Percentiles rank a stretch among this genome's conserved stretches.
phyloP scores from a whole-genome alignment of 2,797 vertebrate species.

The Spinus olivaceus region DNA sequence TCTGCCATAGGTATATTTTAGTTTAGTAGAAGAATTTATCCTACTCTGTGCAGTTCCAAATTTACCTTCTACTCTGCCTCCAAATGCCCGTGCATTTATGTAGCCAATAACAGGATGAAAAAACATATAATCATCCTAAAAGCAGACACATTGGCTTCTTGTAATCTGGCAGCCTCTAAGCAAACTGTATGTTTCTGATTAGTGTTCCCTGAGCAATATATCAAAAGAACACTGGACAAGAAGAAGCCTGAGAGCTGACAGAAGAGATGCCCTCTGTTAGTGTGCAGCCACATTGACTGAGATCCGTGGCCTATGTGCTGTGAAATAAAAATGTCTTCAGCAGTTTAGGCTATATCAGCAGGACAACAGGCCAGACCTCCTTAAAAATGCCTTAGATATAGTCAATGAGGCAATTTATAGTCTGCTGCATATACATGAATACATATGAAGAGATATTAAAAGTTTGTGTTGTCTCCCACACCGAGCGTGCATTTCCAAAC shows the following conservation, averaged over 20 bases:
- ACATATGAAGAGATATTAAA: background rate
- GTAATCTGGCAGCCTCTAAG: background rate
- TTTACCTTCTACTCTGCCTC: background rate
- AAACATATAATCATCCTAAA: background rate
- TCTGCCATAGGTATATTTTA: background rate
- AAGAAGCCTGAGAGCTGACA: background rate
- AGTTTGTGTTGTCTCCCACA: background rate
- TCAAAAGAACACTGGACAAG: background rate
- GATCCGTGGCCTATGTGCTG: background rate
- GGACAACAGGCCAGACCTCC: background rate
- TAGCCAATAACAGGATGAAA: background rate
- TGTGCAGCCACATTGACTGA: background rate
- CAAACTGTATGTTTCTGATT: conserved; percentile 13
- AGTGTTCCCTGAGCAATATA: background rate
- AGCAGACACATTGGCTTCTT: background rate
- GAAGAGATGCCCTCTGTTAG: background rate
- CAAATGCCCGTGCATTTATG: background rate
- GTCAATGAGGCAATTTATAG: background rate
- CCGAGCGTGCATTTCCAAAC: background rate
- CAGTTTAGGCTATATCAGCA: background rate
- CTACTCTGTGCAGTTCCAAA: background rate
- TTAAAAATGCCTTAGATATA: background rate
- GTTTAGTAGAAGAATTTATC: background rate
- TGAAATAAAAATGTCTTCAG: background rate
- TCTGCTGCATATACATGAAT: background rate